A percentile compares a stretch with the other conserved stretches of the same genome.
phyloP scores from a whole-genome alignment of 2,113 vertebrate genomes.

The Tragelaphus imberbis region DNA sequence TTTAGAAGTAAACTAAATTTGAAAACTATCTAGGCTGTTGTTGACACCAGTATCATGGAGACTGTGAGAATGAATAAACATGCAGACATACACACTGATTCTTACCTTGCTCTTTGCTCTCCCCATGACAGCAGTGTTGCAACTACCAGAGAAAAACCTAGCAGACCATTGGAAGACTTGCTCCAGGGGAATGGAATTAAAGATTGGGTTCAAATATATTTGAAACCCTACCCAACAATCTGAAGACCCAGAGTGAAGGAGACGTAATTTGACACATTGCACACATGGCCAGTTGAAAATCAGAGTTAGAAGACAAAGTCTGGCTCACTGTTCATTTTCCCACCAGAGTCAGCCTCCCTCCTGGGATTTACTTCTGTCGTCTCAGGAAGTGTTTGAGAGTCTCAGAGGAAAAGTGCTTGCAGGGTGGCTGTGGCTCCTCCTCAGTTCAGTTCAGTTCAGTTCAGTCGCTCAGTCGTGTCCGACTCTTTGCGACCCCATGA shows the following conservation, averaged over 20 bases:
- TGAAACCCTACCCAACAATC: neutral
- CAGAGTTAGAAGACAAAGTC: neutral
- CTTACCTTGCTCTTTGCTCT: neutral
- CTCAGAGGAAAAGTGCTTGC: neutral
- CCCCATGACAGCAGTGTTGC: neutral
- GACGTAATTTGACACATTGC: neutral
- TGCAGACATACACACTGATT: neutral
- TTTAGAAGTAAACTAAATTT: neutral
- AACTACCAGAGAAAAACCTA: neutral
- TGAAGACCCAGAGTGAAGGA: neutral
- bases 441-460: neutral
- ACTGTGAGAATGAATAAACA: neutral
- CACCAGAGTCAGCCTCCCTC: neutral
- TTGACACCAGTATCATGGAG: neutral
- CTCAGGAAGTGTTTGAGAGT: neutral
- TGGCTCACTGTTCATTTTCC: neutral
- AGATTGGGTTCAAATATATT: neutral
- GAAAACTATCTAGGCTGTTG: neutral
- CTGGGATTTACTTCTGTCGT: neutral
- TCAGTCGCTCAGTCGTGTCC: neutral
- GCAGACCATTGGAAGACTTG: neutral
- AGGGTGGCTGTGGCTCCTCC: neutral
- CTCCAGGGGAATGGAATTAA: neutral
- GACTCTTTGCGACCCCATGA: neutral
- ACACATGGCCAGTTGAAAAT: neutral